Base-by-base conservation (phyloP, 2,797 vertebrate genomes). In the Carcharodon carcharias region DNA sequence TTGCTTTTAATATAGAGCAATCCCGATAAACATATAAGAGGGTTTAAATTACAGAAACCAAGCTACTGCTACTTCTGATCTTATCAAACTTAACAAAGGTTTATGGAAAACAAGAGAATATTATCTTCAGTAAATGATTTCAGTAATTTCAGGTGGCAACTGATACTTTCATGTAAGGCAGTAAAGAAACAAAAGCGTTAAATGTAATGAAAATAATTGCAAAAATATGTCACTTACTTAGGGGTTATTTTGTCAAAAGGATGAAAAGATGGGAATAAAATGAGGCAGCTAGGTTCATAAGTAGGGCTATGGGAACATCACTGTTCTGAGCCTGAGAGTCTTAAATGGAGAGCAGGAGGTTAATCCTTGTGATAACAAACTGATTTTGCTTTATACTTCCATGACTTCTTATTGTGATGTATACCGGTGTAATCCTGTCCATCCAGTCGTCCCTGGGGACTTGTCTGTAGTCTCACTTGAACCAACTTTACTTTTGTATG, bases 281-380 rank as follows among this genome's bases (percentile, higher is more conserved):
- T n/a, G 31, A 35, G 50, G 54, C 40, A 69, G 63, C 18, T 21
- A 92, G 14, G n/a, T 69, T 50, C 35, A 92, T 21, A 92, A 50
- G 4, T 73, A 18, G 67, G 71, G 31, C 65, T 91, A 91, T 87
- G 87, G 67, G 87, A 92, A 56, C 31, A 71, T 45, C 40, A 67
- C 4, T 35, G 12, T 92, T 71, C 67, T 67, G 50, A 71, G 96
- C 87, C 85, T 92, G 58, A 71, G 80, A 96, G n/a, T 45, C 26
- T 18, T 67, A 50, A 58, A n/a, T 71, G 8, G 67, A 71, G 88
- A 89, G n/a, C 88, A 89, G 63, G 65, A 89, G 87, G 88, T 92
- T 89, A 88, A 96, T 96, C 88, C 96, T 92, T 96, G 87, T 89
- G 65, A 89, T 71, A 96, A 96, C 96, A 96, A 96, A 92, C 67